Evolutionary conservation across 2,113 vertebrate species (phyloP), one percentile per base, ranked within the genome.

Genomic region (Xyliphius kryptos): DNA sequence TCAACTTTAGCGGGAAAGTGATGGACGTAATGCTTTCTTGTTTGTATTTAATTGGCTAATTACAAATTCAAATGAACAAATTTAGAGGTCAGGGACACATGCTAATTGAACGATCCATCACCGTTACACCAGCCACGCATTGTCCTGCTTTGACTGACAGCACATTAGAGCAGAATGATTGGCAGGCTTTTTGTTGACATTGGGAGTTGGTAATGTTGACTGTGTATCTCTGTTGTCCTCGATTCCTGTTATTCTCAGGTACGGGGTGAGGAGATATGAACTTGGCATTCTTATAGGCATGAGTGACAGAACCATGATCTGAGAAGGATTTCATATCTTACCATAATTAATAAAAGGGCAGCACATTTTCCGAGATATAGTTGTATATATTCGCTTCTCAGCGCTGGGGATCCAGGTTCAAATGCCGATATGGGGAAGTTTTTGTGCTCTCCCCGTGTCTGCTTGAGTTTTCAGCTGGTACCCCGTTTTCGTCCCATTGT

Each of bases 101-200:
- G 73, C 78, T 88, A 88, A 88, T 88, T 83, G 83, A 85, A 80
- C 84, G 82, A 88, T 88, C 86, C 81, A 87, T 88, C 86, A 88
- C 75, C 56, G 66, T 67, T 79, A 75, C 68, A 63, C 77, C 74
- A 77, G 74, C 79, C 70, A 74, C 78, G 69, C 77, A 73, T 66
- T 64, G 62, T 81, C 83, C 69, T 20, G 70, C 51, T 19, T 55
- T 88, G 86, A 87, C 77, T 87, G 85, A 82, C 86, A 83, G 78
- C 67, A 73, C 78, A 84, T 88, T 87, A 83, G 77, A 65, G 69
- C 43, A 70, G 74, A 61, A 72, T 76, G 73, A 65, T 66, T 68
- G 61, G 66, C 73, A 83, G 70, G 71, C 62, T 68, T 80, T 76
- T 75, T 77, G 80, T 76, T 81, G 82, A 82, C 83, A 82, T 81